Evolutionary conservation across 2,888 invertebrate species (phyloP), one percentile per base, ranked within the genome.

Genomic region (Pseudococcus jackbeardsleyi): DNA sequence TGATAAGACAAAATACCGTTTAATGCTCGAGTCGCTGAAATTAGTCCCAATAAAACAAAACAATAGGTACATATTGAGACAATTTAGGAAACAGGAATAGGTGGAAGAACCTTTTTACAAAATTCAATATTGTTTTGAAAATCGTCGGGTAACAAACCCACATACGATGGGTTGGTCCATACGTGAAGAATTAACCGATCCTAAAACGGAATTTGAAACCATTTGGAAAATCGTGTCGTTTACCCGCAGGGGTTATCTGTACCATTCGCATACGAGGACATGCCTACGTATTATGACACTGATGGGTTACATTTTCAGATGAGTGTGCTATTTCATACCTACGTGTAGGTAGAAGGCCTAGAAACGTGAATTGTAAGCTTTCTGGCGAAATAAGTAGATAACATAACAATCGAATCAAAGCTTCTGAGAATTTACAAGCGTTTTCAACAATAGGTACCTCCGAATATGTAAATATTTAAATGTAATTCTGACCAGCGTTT

Each of bases 391-490:
- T 64, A 64, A 64, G 64, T 59, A 59, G n/a, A 22, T 64, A 17
- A 72, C 72, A 72, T 72, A 33, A 72, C 17, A 72, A 72, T 72
- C 33, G 33, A 26, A 72, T 72, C 72, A 72, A 72, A 72, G 39
- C 72, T 33, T 33, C 5, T 7, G 33, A 72, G 68, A 72, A 72
- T 64, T 64, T 22, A 33, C 26, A 33, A 33, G 26, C 42, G 5
- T 5, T 42, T 9, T 42, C 8, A 42, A 42, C 9, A 5, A 6
- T 42, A 42, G 42, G 42, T 42, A 42, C 42, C 26, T 33, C 1
- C 26, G 26, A 33, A 42, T 42, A 42, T 42, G 8, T 42, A 42
- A 42, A 42, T 42, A 42, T 33, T 1, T 9, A 42, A 39, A 39
- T 0, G 42, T 42, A 5, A 42, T 42, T 42, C 9, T 42, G 42